Base-by-base conservation (phyloP, 2,888 invertebrate species). In the Lasioglossum oenotherae region DNA sequence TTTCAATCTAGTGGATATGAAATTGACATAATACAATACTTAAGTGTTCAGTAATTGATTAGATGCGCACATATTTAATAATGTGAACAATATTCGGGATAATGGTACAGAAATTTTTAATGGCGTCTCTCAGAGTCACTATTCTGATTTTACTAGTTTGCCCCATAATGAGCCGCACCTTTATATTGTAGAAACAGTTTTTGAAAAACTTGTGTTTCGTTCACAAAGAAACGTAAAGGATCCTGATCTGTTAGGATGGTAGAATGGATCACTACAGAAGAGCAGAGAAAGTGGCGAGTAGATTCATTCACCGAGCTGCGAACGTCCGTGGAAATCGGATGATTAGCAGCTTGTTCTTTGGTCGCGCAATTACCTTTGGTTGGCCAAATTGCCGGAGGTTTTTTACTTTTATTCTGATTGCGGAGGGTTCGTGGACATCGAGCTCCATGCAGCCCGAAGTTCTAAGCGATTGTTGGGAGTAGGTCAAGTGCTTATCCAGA, bases 391-490 rank as follows among this genome's bases (percentile, higher is more conserved):
- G 60, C 27, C 14, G 14, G 14, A 5, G 60, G 14, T 60, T 60
- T 60, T 60, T 60, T 14, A 60, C 60, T 60, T 27, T 27, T 60
- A 60, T 60, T 60, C 27, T 60, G 60, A 27, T 60, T 27, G 60
- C 60, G 14, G 60, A 27, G 60, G 5, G 60, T 27, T 27, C 27
- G 60, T 60, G 60, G 60, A 60, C 60, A 60, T 60, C 67, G 31
- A 67, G 67, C 35, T 67, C 27, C 31, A 35, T 67, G 19, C 35
- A 31, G 67, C 31, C 35, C 31, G 67, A 35, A 67, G 67, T 35
- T 35, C 67, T 67, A 67, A 67, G 35, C 67, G 67, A 67, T 67
- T 67, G 67, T 19, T 67, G 67, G 19, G 35, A 67, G 67, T 67
- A 31, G 67, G 67, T 67, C 67, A 67, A 67, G 67, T 67, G 67